Percentiles rank a stretch among this genome's conserved stretches.
Conservation (phyloP, 92 coral and sea anemone genomes). For the Ricordea florida region DNA sequence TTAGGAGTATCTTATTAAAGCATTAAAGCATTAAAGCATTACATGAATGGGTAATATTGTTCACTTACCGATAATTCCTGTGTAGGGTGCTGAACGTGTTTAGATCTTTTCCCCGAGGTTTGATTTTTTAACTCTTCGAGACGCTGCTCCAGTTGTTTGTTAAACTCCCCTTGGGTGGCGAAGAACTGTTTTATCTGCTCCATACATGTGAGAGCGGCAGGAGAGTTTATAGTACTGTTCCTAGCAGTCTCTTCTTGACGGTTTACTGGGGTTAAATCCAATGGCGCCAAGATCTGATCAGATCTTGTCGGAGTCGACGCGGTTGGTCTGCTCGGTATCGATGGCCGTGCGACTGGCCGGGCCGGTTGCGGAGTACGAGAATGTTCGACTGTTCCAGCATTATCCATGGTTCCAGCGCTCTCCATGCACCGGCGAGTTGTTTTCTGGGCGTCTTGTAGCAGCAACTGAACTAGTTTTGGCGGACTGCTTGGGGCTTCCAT, state of each 20-base stretch:
- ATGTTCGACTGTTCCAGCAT: background rate
- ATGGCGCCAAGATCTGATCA: background rate
- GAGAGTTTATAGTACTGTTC: background rate
- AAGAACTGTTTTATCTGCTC: slow-evolving; percentile 13
- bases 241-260: background rate
- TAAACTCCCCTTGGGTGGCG: slow-evolving; percentile 15
- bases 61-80: background rate
- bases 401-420: too few species aligned
- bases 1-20: too few species aligned
- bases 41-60: too few species aligned
- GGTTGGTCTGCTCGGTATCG: slow-evolving; percentile 8
- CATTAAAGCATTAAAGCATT: too few species aligned
- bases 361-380: background rate
- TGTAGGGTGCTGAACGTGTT: background rate
- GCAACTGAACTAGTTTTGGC: background rate
- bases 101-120: slow-evolving; percentile 3
- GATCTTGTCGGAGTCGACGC: background rate
- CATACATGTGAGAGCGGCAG: slow-evolving; percentile 16
- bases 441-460: background rate
- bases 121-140: background rate
- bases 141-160: slow-evolving; percentile 4
- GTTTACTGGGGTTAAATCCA: background rate
- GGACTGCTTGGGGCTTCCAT: slow-evolving; percentile 1
- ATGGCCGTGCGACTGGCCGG: background rate
- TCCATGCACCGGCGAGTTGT: background rate